These are phyloP conservation scores for Sinocyclocheilus maitianheensis DNA, from an alignment of 2,113 vertebrate species.

Conservation along the genomic window DNA sequence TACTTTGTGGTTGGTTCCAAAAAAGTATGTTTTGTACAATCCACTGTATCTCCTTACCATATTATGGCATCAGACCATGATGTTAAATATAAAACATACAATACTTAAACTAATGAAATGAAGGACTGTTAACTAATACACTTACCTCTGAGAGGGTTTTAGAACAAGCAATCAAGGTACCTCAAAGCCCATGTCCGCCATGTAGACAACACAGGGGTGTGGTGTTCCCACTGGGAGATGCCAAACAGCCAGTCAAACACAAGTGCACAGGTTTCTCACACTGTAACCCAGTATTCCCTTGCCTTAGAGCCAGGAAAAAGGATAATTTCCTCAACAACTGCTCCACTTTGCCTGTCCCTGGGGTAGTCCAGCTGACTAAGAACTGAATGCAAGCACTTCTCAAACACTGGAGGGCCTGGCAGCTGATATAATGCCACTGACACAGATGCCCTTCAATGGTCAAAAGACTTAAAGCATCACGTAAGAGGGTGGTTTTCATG, in stretches of 20 bases:
- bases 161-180: no score
- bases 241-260: constrained; percentile 67
- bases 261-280: constrained; percentile 71
- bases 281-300: constrained; percentile 78
- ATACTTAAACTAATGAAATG: no score
- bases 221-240: constrained; percentile 54
- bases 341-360: constrained; percentile 66
- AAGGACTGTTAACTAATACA: neutral
- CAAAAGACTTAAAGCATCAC: constrained; percentile 68
- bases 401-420: constrained; percentile 46
- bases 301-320: constrained; percentile 65
- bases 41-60: no score
- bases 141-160: neutral
- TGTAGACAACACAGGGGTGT: constrained; percentile 43
- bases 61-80: neutral
- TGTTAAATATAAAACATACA: neutral
- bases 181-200: neutral
- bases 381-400: constrained; percentile 60
- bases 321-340: constrained; percentile 72
- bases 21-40: neutral
- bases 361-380: constrained; percentile 33
- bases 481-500: constrained; percentile 67
- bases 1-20: no score
- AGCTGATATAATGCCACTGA: constrained; percentile 52
- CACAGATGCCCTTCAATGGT: constrained; percentile 63